Conservation (phyloP, 2,113 vertebrate genomes). For the Synodontis membranacea region DNA sequence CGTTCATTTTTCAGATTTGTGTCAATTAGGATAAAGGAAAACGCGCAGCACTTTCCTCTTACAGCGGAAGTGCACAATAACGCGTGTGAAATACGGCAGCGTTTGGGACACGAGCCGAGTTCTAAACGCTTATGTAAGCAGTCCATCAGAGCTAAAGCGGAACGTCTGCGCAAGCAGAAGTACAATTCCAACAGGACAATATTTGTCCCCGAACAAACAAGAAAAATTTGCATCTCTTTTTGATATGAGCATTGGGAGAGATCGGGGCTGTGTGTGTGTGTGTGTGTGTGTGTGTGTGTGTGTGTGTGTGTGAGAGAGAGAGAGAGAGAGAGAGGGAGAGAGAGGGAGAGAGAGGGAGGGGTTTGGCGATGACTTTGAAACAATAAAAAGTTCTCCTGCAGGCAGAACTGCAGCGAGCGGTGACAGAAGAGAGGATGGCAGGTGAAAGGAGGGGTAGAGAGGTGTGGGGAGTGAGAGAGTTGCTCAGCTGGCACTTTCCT, state of each 20-base stretch:
- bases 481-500: neutral
- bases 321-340: neutral
- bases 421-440: conserved; percentile 10
- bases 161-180: neutral
- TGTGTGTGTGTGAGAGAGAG: neutral
- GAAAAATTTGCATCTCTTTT: neutral
- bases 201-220: neutral
- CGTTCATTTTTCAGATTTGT: conserved; percentile 7
- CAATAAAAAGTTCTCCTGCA: neutral
- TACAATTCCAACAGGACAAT: conserved; percentile 2
- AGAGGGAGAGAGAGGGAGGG: neutral
- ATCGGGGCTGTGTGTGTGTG: neutral
- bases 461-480: neutral
- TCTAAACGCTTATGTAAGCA: neutral
- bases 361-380: conserved; percentile 16
- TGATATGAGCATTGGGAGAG: neutral
- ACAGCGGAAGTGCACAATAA: neutral
- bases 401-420: neutral
- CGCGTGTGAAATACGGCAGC: neutral
- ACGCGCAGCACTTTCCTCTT: neutral
- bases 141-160: neutral
- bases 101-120: neutral
- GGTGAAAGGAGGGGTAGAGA: neutral
- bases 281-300: neutral
- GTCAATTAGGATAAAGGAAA: neutral